A percentile compares a stretch with the other conserved stretches of the same genome.
Evolutionary conservation across 2,888 invertebrate species (phyloP).

Genomic region (Drosophila monieri): DNA sequence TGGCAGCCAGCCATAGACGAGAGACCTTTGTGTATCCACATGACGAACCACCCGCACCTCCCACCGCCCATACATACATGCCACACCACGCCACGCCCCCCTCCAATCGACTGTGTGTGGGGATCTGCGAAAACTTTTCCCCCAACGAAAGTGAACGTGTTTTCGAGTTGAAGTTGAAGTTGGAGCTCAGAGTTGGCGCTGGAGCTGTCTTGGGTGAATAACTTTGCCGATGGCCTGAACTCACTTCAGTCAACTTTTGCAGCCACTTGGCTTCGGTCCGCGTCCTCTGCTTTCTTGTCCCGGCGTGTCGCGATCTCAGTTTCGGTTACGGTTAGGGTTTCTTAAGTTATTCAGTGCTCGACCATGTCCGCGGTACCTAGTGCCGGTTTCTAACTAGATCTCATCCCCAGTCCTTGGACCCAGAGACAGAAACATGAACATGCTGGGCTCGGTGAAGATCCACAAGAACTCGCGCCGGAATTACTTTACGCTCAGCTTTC

Average conservation of each 20-base stretch:
- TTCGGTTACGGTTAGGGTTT: background rate
- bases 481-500: slow-evolving; percentile 79
- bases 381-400: background rate
- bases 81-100: slow-evolving; percentile 20
- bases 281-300: background rate
- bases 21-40: no score
- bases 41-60: slow-evolving; percentile 15
- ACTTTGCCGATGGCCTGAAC: slow-evolving; percentile 66
- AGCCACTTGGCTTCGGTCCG: slow-evolving; percentile 1
- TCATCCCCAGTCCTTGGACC: background rate
- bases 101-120: slow-evolving; percentile 4
- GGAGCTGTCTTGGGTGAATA: slow-evolving; percentile 71
- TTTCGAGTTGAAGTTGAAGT: slow-evolving; percentile 27
- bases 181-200: slow-evolving; percentile 9
- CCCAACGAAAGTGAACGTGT: slow-evolving; percentile 77
- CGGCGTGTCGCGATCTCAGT: background rate
- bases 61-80: background rate
- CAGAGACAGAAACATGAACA: slow-evolving; percentile 42
- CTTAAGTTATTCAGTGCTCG: background rate
- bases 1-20: slow-evolving; percentile 5
- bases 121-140: slow-evolving; percentile 58
- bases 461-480: slow-evolving; percentile 79
- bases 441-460: slow-evolving; percentile 72
- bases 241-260: slow-evolving; percentile 53
- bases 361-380: slow-evolving; percentile 5